Evolutionary conservation across 2,888 invertebrate species (phyloP), one percentile per base, ranked within the genome.

Genomic region (Rotaria socialis): DNA sequence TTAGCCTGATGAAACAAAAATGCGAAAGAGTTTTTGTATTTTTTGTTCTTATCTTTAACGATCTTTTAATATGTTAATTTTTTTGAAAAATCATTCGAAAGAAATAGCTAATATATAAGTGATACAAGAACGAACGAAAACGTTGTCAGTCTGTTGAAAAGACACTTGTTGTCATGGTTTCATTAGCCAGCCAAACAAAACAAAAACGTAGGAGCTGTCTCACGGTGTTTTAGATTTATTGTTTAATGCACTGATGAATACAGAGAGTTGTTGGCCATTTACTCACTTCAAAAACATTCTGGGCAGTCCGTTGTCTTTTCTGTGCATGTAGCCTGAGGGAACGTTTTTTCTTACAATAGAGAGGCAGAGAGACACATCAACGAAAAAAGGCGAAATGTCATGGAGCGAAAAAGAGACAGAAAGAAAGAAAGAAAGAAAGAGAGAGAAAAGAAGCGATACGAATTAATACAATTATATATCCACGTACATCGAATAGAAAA

Each of bases 391-490:
- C 35, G 67, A 67, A 67, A 35, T 67, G 35, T 67, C 35, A 35
- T 67, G 4, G 67, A 67, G 16, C 27, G 67, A 67, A 67, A n/a
- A 27, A 67, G 14, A 35, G 27, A 16, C 4, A 27, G 67, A 7
- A 16, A 67, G 27, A 16, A 14, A 27, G 67, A 7, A 16, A 67
- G 35, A 11, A 2, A 27, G 24, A 19, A 16, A 19, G 35, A 27
- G 19, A 19, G 35, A 27, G 19, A 67, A 67, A 67, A 35, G 67
- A 67, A 67, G 35, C 67, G 67, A 67, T 67, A 67, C 35, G 67
- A 67, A 67, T 67, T 67, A 67, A 67, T 67, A 35, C 67, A 67
- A 67, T 67, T 67, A 67, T 41, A 67, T 41, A 19, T 19, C 35
- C 67, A 67, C 35, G 35, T 19, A 67, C 14, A 67, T 19, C 35